phyloP scores from a whole-genome alignment of 2,113 vertebrate species.

The Phocoena phocoena region DNA sequence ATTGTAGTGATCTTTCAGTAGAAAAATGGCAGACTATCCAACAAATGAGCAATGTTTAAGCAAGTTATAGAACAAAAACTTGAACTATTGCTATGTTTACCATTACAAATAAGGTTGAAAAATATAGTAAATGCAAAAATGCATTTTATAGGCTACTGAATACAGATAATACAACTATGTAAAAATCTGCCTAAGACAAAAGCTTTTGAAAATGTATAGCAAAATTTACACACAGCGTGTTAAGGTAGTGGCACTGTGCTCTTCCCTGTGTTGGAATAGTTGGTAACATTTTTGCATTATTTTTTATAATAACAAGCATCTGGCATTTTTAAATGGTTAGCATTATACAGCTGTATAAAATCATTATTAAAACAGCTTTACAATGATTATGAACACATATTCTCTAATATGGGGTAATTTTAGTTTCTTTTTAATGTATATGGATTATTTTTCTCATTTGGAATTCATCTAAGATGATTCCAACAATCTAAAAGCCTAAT shows the following conservation, averaged over 20 bases:
- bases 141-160: background rate
- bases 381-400: constrained; percentile 13
- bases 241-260: background rate
- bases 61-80: constrained; percentile 23
- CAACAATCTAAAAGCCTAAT: constrained; percentile 6
- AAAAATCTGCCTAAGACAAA: background rate
- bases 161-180: background rate
- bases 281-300: constrained; percentile 12
- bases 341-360: background rate
- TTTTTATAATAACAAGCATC: background rate
- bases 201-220: background rate
- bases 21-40: constrained; percentile 14
- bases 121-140: background rate
- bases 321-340: background rate
- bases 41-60: background rate
- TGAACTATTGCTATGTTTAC: background rate
- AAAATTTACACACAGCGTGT: background rate
- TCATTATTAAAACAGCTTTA: constrained; percentile 26
- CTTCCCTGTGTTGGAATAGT: background rate
- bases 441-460: constrained; percentile 42
- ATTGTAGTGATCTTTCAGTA: background rate
- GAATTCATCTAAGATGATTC: constrained; percentile 44
- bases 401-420: background rate
- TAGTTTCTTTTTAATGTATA: constrained; percentile 54
- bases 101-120: background rate